Evolutionary conservation across 2,888 invertebrate species (phyloP).

Genomic region (Rugalucina vietnamica): DNA sequence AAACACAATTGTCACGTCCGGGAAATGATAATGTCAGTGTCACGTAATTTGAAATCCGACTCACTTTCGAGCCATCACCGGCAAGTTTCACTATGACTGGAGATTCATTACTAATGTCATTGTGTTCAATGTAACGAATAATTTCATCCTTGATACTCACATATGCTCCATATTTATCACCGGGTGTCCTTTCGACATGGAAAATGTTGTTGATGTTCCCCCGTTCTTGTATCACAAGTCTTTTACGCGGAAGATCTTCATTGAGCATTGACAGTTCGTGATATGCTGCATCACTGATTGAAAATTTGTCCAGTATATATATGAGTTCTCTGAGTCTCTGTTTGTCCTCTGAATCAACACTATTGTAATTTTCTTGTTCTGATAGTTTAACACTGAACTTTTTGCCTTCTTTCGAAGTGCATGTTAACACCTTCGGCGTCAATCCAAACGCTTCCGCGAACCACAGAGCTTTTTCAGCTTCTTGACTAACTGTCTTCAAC

Average conservation of each 20-base stretch:
- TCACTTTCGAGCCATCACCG: slow-evolving; percentile 16
- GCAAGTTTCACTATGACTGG: neutral
- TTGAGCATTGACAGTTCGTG: slow-evolving; percentile 7
- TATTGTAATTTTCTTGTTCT: neutral
- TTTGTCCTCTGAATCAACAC: neutral
- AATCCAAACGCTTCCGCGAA: neutral
- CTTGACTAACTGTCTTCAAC: neutral
- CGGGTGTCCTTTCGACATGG: slow-evolving; percentile 1
- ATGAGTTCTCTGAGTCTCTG: slow-evolving; percentile 6
- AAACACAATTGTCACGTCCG: neutral
- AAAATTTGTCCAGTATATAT: slow-evolving; percentile 15
- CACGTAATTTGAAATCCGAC: slow-evolving; percentile 18
- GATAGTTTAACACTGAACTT: neutral
- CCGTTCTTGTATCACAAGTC: neutral
- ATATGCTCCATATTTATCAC: neutral
- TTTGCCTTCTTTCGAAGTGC: neutral
- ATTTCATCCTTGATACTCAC: slow-evolving; percentile 11
- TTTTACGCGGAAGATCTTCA: neutral
- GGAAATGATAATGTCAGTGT: neutral
- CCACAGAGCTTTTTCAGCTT: neutral
- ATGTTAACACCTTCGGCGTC: neutral
- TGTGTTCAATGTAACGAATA: neutral
- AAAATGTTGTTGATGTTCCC: neutral
- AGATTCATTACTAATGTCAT: neutral
- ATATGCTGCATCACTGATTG: neutral